Conservation (phyloP, 1,140 invertebrate genomes). For the Aphaenogaster floridana region DNA sequence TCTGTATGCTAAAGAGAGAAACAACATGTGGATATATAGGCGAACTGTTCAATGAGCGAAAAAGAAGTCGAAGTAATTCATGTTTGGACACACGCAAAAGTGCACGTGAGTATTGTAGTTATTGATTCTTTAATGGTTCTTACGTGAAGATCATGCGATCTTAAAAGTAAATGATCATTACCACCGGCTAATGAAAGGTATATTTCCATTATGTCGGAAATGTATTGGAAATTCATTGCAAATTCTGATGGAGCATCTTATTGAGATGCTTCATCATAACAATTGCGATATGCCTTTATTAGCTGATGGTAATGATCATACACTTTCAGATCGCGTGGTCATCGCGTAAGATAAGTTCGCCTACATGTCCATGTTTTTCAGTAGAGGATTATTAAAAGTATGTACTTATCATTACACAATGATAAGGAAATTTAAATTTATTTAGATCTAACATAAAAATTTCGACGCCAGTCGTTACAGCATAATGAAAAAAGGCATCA, state of each 20-base stretch:
- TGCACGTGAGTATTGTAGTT: slow-evolving; percentile 48
- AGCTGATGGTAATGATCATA: too few species aligned
- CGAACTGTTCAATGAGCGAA: slow-evolving; percentile 52
- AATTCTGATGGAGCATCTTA: slow-evolving; percentile 58
- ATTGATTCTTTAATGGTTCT: slow-evolving; percentile 35
- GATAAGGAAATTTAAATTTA: slow-evolving; percentile 68
- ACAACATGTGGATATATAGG: slow-evolving; percentile 60
- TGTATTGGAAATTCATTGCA: slow-evolving; percentile 37
- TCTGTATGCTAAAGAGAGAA: slow-evolving; percentile 68
- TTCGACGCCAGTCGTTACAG: slow-evolving; percentile 34
- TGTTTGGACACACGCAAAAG: slow-evolving; percentile 55
- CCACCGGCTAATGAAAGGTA: not conserved
- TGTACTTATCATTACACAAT: slow-evolving; percentile 72
- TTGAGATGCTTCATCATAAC: not conserved
- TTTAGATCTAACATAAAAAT: slow-evolving; percentile 55
- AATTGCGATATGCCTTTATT: too few species aligned
- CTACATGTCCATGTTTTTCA: slow-evolving; percentile 35
- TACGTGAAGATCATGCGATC: slow-evolving; percentile 41
- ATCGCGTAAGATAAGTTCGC: too few species aligned
- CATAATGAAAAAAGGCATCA: slow-evolving; percentile 54
- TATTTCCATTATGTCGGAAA: slow-evolving; percentile 27
- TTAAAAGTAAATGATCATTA: slow-evolving; percentile 49
- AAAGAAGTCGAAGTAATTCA: slow-evolving; percentile 49
- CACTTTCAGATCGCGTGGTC: too few species aligned
- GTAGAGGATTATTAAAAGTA: slow-evolving; percentile 58